These are phyloP conservation scores for Tyrophagus putrescentiae DNA, from an alignment of 1,140 invertebrate genomes.

Conservation along the genomic window DNA sequence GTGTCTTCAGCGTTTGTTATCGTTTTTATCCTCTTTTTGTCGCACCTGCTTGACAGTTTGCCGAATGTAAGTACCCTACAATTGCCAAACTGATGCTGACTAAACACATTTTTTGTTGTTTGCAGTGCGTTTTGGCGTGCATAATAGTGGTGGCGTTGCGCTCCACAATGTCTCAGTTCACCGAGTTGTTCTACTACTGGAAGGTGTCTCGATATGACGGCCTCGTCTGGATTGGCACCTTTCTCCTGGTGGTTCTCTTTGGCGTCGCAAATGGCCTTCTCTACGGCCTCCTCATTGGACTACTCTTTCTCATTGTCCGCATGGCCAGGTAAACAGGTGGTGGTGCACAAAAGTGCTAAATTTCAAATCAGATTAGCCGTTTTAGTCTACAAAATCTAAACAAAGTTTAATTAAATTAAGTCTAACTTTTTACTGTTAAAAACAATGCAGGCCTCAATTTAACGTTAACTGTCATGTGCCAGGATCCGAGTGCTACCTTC, in stretches of 20 bases:
- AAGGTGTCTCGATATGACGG: conserved; percentile 61
- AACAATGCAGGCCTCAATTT: not conserved
- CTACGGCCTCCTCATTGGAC: not conserved
- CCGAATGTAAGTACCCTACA: conserved; percentile 28
- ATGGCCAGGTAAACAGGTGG: not conserved
- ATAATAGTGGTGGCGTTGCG: conserved; percentile 82
- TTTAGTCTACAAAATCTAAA: too few relatives aligned
- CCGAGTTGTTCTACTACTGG: conserved; percentile 55
- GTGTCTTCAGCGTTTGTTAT: conserved; percentile 37
- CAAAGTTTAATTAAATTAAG: not conserved
- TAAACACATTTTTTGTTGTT: conserved; percentile 7
- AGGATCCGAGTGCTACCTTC: not conserved
- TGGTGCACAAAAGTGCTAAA: too few relatives aligned
- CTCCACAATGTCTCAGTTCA: conserved; percentile 67
- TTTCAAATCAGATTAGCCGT: too few relatives aligned
- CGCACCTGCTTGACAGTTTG: conserved; percentile 33
- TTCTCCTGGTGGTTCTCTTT: not conserved
- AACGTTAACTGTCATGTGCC: not conserved
- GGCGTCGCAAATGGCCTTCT: conserved; percentile 5
- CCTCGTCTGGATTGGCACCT: conserved; percentile 29
- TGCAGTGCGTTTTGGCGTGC: conserved; percentile 59
- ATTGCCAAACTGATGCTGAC: not conserved
- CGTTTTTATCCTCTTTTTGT: conserved; percentile 39
- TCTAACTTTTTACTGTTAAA: too few relatives aligned
- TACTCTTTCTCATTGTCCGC: not conserved